Evolutionary conservation across 2,797 vertebrate genomes (phyloP).

Genomic region (Anabas testudineus): DNA sequence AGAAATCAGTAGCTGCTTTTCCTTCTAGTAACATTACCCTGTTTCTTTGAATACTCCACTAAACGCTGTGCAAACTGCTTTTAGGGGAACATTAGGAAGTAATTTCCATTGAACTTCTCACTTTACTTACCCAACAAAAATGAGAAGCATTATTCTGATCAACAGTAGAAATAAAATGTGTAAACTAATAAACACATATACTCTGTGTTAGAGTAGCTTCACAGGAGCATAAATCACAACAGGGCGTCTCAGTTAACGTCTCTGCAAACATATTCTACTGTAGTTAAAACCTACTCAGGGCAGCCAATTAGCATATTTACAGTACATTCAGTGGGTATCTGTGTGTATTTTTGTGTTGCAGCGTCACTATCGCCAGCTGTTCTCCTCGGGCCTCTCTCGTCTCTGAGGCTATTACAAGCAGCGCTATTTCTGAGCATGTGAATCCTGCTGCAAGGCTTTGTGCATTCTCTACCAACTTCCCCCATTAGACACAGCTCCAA

Average conservation of each 20-base stretch:
- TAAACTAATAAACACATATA: not conserved
- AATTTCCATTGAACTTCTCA: too few relatives aligned
- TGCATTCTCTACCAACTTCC: conserved; percentile 92
- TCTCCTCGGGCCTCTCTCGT: conserved; percentile 72
- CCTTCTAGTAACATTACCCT: not conserved
- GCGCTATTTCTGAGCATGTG: conserved; percentile 23
- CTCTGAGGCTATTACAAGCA: conserved; percentile 55
- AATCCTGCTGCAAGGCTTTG: conserved; percentile 84
- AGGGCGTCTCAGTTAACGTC: not conserved
- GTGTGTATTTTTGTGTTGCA: conserved; percentile 42
- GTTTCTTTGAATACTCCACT: not conserved
- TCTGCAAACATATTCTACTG: not conserved
- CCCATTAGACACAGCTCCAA: conserved; percentile 94
- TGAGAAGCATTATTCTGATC: not conserved
- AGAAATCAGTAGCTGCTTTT: not conserved
- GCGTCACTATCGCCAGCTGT: conserved; percentile 84
- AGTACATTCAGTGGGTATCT: not conserved
- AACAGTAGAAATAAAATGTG: not conserved
- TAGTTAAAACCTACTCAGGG: conserved; percentile 17
- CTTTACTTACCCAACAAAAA: too few relatives aligned
- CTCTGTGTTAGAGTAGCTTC: not conserved
- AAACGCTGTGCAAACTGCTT: not conserved
- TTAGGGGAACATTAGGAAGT: not conserved
- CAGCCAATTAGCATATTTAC: conserved; percentile 16
- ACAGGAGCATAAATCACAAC: not conserved